These are phyloP conservation scores for Imbricaverruca yamaguchii DNA, from an alignment of 2,888 invertebrate genomes.

Conservation along the genomic window DNA sequence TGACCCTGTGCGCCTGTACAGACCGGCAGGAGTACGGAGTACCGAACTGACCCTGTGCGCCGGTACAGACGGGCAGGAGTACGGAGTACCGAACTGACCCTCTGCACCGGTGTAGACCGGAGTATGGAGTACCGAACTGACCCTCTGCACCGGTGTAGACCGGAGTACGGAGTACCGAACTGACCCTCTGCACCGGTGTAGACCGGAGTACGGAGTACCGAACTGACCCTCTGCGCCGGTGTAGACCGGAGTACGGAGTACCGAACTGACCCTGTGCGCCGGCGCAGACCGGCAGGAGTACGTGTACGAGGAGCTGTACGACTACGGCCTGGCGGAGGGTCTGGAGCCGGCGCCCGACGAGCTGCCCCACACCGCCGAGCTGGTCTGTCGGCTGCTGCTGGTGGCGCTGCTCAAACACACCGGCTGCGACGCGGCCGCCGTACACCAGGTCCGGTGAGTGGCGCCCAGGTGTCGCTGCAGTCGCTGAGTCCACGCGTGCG, in stretches of 20 bases:
- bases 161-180: background rate
- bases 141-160: too few species aligned
- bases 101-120: too few species aligned
- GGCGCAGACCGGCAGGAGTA: constrained; percentile 1
- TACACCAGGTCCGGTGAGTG: background rate
- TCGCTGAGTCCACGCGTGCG: too few species aligned
- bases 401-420: background rate
- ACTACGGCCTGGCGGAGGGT: constrained; percentile 3
- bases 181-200: too few species aligned
- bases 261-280: too few species aligned
- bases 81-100: background rate
- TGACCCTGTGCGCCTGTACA: too few species aligned
- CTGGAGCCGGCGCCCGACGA: constrained; percentile 10
- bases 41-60: too few species aligned
- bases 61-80: background rate
- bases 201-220: too few species aligned
- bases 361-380: background rate
- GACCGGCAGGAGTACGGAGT: too few species aligned
- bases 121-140: too few species aligned
- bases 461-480: background rate
- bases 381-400: constrained; percentile 8
- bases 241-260: too few species aligned
- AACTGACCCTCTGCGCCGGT: too few species aligned
- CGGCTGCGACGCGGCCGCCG: background rate
- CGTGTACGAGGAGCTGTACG: constrained; percentile 19